These are phyloP conservation scores for Macaca nemestrina DNA, from an alignment of 2,113 vertebrate species.

Conservation along the genomic window DNA sequence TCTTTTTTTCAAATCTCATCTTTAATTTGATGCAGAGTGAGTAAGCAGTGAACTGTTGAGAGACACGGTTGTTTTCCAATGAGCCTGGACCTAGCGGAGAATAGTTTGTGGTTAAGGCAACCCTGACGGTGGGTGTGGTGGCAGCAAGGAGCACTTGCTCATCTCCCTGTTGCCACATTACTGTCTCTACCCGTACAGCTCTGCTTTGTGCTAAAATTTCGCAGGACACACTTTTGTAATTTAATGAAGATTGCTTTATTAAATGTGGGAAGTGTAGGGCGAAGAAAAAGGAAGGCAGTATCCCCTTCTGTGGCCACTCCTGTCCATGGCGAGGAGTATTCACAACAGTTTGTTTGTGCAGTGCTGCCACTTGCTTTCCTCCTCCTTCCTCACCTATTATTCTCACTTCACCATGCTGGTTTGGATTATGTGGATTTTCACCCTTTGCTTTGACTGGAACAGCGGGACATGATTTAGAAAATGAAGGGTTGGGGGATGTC, in stretches of 20 bases:
- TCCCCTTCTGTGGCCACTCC: background rate
- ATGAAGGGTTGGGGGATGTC: constrained; percentile 48
- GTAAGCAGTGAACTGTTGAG: background rate
- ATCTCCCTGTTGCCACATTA: background rate
- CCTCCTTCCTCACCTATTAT: constrained; percentile 73
- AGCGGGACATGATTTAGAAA: constrained; percentile 82
- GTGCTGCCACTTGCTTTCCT: constrained; percentile 69
- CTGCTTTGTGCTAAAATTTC: background rate
- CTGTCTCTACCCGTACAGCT: background rate
- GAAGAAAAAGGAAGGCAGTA: background rate
- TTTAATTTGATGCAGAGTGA: background rate
- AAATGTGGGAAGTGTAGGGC: background rate
- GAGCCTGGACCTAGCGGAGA: background rate
- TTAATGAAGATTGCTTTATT: background rate
- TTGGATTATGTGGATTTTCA: constrained; percentile 84
- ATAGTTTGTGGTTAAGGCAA: background rate
- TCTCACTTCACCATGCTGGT: constrained; percentile 81
- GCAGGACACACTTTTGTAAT: background rate
- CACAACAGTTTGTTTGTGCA: constrained; percentile 55
- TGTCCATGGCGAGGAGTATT: background rate
- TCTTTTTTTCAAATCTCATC: background rate
- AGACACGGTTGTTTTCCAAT: rapidly evolving
- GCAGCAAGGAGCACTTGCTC: background rate
- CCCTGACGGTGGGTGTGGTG: background rate
- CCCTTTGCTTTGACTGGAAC: constrained; percentile 84